phyloP scores from a whole-genome alignment of 2,888 invertebrate genomes.

The Agonopterix subpropinquella region DNA sequence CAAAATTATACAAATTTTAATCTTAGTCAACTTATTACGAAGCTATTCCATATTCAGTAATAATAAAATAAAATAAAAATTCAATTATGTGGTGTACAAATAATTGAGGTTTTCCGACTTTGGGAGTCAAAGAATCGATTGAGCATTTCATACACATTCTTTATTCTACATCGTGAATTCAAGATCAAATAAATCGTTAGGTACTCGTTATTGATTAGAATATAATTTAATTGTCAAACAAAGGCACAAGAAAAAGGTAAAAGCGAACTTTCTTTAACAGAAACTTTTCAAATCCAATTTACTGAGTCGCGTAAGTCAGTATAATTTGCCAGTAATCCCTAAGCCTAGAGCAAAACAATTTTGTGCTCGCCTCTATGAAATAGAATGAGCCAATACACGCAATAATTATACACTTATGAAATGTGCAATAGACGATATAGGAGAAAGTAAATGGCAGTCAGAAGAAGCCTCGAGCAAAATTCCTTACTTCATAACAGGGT shows the following conservation, averaged over 20 bases:
- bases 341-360: constrained; percentile 27
- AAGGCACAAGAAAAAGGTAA: neutral
- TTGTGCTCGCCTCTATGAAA: constrained; percentile 20
- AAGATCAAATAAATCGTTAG: neutral
- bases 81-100: too few relatives aligned
- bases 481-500: constrained; percentile 7
- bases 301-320: constrained; percentile 23
- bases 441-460: constrained; percentile 32
- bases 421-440: constrained; percentile 25
- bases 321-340: constrained; percentile 18
- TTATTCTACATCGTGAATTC: neutral
- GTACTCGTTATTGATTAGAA: too few relatives aligned
- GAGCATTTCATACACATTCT: too few relatives aligned
- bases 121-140: neutral
- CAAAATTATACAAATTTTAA: neutral
- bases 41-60: neutral
- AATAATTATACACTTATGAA: constrained; percentile 40
- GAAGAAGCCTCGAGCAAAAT: constrained; percentile 14
- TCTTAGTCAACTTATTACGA: neutral
- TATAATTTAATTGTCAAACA: too few relatives aligned
- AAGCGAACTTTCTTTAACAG: constrained; percentile 15
- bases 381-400: constrained; percentile 27
- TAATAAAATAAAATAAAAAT: too few relatives aligned
- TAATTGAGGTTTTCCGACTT: too few relatives aligned
- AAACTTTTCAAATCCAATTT: constrained; percentile 36